Base-by-base conservation (phyloP, 1,140 invertebrate species). In the Tetramorium parvispinum region DNA sequence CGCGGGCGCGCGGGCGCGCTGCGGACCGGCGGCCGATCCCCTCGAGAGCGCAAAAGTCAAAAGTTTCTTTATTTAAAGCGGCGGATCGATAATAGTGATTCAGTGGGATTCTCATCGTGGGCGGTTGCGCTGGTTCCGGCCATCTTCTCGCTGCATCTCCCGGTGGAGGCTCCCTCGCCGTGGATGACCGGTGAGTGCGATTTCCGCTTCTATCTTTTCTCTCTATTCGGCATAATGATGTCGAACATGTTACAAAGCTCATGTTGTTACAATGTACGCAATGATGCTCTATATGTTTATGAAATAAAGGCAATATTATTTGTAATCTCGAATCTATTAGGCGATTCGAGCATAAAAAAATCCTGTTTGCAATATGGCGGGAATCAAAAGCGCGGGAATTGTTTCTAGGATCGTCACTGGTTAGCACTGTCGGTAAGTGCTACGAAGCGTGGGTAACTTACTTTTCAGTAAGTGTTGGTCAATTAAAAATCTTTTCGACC, bases 11-110 rank as follows among this genome's bases (percentile, higher is more conserved):
- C 18, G 18, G 13, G 10, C 40, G 37, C 37, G 32, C 18, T 37
- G 16, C 37, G 40, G 18, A 27, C 46, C n/a, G 16, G 18, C n/a
- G 16, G 18, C 53, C n/a, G 68, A 73, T 59, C 18, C 24, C 27
- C 16, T 82, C 18, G 24, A 46, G 18, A 43, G 32, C 49, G n/a
- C 21, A 21, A 71, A 59, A 82, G 37, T 59, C 37, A 24, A 59
- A 81, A 82, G 51, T 82, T 71, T 43, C 49, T 68, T 82, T 82
- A 82, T 82, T 82, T 71, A 82, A 27, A 71, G n/a, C 46, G 6
- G 2, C 51, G 18, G 40, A 82, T 70, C 78, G 65, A 57, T 71
- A 55, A 71, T 1, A 24, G 6, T 21, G 21, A 78, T 51, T 27
- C 16, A 24, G 4, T 49, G 18, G 73, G 40, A 51, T 5, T 21